phyloP scores from a whole-genome alignment of 2,113 vertebrate species.

The Syngnathus scovelli region DNA sequence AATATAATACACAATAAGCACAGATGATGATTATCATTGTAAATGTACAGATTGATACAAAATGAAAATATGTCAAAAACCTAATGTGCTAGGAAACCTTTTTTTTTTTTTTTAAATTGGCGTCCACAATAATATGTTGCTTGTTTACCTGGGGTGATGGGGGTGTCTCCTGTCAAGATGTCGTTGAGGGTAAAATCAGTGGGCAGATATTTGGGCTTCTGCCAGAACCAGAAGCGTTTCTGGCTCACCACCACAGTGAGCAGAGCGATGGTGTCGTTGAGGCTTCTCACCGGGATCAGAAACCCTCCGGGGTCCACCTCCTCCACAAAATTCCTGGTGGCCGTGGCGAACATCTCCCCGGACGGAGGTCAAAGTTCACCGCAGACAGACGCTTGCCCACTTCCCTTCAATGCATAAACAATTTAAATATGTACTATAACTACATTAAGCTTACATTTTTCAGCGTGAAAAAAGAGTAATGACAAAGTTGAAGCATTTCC shows the following conservation, averaged over 20 bases:
- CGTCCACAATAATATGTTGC: too few species aligned
- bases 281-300: conserved; percentile 77
- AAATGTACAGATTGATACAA: too few species aligned
- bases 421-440: not conserved
- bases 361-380: not conserved
- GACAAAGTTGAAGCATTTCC: not conserved
- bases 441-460: not conserved
- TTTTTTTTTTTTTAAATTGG: too few species aligned
- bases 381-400: too few species aligned
- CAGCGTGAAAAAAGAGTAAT: not conserved
- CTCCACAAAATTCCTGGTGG: conserved; percentile 83
- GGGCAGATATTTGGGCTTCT: conserved; percentile 81
- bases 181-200: conserved; percentile 80
- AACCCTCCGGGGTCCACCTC: conserved; percentile 79
- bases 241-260: conserved; percentile 82
- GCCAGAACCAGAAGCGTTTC: conserved; percentile 83
- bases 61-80: too few species aligned
- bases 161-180: conserved; percentile 72
- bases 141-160: conserved; percentile 78
- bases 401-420: not conserved
- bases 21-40: too few species aligned
- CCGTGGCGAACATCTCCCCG: conserved; percentile 84
- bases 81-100: too few species aligned
- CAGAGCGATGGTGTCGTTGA: conserved; percentile 77
- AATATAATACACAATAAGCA: too few species aligned